Percentiles rank a stretch among this genome's conserved stretches.
Conservation (phyloP, 2,113 vertebrate genomes). For the Enhydra lutris region DNA sequence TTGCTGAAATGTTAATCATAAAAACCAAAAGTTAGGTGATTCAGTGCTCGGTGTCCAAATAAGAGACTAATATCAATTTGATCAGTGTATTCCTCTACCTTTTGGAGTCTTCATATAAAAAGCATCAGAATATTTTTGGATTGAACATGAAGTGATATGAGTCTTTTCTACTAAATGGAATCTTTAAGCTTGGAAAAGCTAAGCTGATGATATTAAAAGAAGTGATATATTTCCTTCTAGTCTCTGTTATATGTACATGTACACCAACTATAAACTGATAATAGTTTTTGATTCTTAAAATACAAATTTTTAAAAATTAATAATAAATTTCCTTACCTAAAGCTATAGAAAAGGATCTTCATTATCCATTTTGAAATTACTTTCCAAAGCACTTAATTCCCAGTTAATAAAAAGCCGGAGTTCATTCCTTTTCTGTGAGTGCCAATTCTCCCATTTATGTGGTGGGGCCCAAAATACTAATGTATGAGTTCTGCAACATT, state of each 20-base stretch:
- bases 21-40: not conserved
- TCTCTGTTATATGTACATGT: not conserved
- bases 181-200: not conserved
- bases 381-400: conserved; percentile 36
- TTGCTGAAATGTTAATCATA: not conserved
- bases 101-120: not conserved
- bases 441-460: not conserved
- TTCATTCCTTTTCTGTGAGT: not conserved
- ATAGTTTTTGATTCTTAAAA: conserved; percentile 7
- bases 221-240: not conserved
- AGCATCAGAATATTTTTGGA: not conserved
- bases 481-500: not conserved
- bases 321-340: conserved; percentile 16
- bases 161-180: not conserved
- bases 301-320: conserved; percentile 22
- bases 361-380: conserved; percentile 20
- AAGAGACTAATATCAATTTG: not conserved
- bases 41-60: not conserved
- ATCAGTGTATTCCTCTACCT: not conserved
- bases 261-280: not conserved
- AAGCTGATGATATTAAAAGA: not conserved
- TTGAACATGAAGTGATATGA: not conserved
- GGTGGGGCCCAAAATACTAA: not conserved
- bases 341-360: not conserved
- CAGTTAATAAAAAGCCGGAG: not conserved